Base-by-base conservation (phyloP, 2,797 vertebrate genomes). In the Channa striata region DNA sequence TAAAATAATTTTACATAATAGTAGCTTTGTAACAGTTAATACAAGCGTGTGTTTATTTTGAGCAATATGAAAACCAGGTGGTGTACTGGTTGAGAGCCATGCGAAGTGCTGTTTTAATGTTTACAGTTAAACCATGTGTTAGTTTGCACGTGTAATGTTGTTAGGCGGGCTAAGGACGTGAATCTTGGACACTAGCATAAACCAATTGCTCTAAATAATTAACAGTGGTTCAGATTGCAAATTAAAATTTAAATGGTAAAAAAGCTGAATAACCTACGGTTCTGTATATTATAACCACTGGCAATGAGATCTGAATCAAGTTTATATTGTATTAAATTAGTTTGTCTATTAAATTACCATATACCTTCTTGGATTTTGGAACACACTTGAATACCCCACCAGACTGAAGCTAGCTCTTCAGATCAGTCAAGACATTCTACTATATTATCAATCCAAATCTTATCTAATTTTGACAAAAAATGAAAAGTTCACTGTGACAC, bases 401-500 rank as follows among this genome's bases (percentile, higher is more conserved):
- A 60, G 44, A 11, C 25, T 17, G 39, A 13, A 76, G 43, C 14
- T 49, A 40, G 14, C 44, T 63, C 6, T 51, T 67, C 6, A 52
- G 34, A 68, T 58, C 49, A 49, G 5, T 54, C 17, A 20, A n/a
- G 19, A 47, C 20, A 34, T 59, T 54, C 34, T 54, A 11, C 52
- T 50, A 39, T 20, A 30, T 36, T 21, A 63, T 5, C n/a, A 34
- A 48, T 50, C 17, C 36, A 30, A 30, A 52, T 42, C 46, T 39
- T 11, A 23, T 54, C 14, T 12, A 25, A 23, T 52, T 60, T 53
- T 39, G 20, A 23, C 23, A 51, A 23, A 12, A 3, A 72, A 76
- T 56, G 39, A 37, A 6, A 49, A 60, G 72, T 81, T 83, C 60
- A 69, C 53, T 11, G 67, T 81, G 78, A 83, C 73, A 54, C 56